These are phyloP conservation scores for Meleagris gallopavo DNA, from an alignment of 2,113 vertebrate species.

Conservation along the genomic window DNA sequence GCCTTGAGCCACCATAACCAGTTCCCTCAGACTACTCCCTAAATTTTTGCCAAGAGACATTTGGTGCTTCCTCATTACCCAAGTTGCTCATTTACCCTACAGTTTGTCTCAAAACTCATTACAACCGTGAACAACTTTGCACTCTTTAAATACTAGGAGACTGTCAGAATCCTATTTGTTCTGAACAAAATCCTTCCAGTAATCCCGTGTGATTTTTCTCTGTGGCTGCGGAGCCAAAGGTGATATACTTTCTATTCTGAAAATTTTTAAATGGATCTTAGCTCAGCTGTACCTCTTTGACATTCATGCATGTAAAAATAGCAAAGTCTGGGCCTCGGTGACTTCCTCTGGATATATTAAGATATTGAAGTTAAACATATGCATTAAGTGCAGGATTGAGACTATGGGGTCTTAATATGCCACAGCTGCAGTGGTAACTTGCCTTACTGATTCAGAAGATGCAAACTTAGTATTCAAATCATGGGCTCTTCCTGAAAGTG, in stretches of 20 bases:
- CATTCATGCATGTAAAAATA: not conserved
- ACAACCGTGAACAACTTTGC: not conserved
- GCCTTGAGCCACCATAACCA: not conserved
- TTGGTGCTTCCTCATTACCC: not conserved
- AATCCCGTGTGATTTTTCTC: not conserved
- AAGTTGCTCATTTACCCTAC: not conserved
- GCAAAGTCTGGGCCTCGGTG: not conserved
- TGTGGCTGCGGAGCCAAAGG: not conserved
- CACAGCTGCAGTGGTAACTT: not conserved
- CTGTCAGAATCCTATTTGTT: not conserved
- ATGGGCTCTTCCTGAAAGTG: not conserved
- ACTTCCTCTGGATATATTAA: slow-evolving; percentile 1
- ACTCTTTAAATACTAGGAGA: not conserved
- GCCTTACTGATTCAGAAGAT: not conserved
- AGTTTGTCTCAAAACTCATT: not conserved
- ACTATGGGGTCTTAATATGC: not conserved
- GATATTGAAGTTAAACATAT: not conserved
- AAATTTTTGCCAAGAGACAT: not conserved
- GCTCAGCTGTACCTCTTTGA: not conserved
- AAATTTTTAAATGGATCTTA: not conserved
- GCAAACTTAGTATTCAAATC: not conserved
- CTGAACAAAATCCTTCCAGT: not conserved
- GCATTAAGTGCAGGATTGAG: not conserved
- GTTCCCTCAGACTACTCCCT: not conserved
- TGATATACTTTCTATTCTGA: not conserved